Evolutionary conservation across 2,888 invertebrate species (phyloP), one percentile per base, ranked within the genome.

Genomic region (Apamea sordens): DNA sequence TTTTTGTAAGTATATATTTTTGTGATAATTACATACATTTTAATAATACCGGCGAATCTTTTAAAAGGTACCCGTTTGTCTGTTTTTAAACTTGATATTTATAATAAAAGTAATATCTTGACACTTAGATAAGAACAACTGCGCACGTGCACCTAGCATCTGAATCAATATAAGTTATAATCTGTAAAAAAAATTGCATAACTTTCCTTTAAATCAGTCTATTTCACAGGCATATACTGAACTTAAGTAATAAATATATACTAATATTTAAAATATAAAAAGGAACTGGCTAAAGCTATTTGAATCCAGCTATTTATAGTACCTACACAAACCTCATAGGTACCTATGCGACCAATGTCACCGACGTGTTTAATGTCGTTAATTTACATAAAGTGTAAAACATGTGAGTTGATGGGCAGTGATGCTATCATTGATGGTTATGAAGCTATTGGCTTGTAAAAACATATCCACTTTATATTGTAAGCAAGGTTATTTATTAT

Each of bases 231-330:
- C 36, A 61, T 65, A 73, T 82, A 77, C 44, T 70, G 67, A 69
- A 65, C 63, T 44, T 71, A 82, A 50, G 68, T 73, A 64, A 77
- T 74, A 76, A 36, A 36, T 36, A 1, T 36, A 36, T 36, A 36
- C 36, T 36, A 36, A 36, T 36, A 36, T 36, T 36, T 36, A 36
- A 73, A 79, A 77, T 47, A 41, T 59, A 76, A 70, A 63, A 56
- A 82, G 73, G 76, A 79, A 80, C 72, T 76, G 64, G 64, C 73
- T 74, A 77, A 76, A 80, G 83, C 77, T 80, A 82, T 86, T 80
- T 77, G 36, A 77, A 78, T 74, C 67, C 73, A 70, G n/a, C 74
- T 88, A 84, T 86, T 83, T 80, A 82, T 83, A 86, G 78, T 73
- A 63, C n/a, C n/a, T n/a, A n/a, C 21, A 32, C 21, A 83, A 78